Conservation (phyloP, 1,140 invertebrate genomes). For the Stenopsyche tienmushanensis region DNA sequence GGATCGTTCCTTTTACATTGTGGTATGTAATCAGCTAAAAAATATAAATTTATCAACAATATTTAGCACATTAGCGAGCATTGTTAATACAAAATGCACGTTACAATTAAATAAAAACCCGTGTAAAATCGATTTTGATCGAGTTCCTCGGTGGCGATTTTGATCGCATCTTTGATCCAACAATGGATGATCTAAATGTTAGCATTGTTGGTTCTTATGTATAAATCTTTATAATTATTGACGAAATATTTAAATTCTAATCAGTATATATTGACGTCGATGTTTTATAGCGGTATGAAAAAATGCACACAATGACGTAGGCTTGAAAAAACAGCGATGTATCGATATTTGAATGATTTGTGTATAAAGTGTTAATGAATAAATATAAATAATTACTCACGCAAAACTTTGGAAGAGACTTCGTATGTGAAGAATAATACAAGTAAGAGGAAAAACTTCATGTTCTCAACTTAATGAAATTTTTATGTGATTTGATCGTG, state of each 20-base stretch:
- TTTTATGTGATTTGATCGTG: neutral
- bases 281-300: too few relatives aligned
- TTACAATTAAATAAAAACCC: neutral
- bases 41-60: neutral
- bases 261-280: too few relatives aligned
- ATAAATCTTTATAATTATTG: too few relatives aligned
- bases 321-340: too few relatives aligned
- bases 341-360: too few relatives aligned
- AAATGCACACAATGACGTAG: too few relatives aligned
- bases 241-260: neutral
- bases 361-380: too few relatives aligned
- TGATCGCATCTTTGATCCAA: too few relatives aligned
- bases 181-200: too few relatives aligned
- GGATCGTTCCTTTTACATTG: constrained; percentile 62
- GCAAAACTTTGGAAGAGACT: constrained; percentile 34
- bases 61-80: too few relatives aligned
- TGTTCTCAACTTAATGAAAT: constrained; percentile 10
- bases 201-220: too few relatives aligned
- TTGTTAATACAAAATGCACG: neutral
- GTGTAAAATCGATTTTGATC: neutral
- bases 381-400: constrained; percentile 26
- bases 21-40: constrained; percentile 59
- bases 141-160: too few relatives aligned
- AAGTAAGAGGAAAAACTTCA: constrained; percentile 34
- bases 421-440: constrained; percentile 15